These are phyloP conservation scores for Cantharis lateralis DNA, from an alignment of 2,888 invertebrate species.

Conservation along the genomic window DNA sequence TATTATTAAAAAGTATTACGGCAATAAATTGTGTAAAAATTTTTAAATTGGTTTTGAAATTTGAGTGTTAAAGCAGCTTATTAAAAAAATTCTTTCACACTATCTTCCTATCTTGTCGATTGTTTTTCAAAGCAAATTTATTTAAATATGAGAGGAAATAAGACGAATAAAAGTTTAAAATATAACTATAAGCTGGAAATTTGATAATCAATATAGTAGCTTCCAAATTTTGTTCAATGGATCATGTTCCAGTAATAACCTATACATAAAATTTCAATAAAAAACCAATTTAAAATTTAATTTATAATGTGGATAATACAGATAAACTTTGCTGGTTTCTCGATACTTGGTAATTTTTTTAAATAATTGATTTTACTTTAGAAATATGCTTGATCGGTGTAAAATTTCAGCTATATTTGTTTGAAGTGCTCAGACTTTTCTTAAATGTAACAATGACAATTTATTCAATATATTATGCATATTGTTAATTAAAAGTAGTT, in stretches of 20 bases:
- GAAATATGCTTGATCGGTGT: neutral
- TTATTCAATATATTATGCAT: neutral
- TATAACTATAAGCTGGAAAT: neutral
- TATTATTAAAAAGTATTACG: constrained; percentile 1
- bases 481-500: too few relatives aligned
- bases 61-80: neutral
- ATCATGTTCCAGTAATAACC: neutral
- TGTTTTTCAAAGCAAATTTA: neutral
- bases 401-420: neutral
- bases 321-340: neutral
- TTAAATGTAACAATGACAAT: neutral
- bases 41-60: neutral
- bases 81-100: neutral
- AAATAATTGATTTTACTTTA: neutral
- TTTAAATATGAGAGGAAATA: neutral
- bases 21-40: neutral
- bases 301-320: neutral
- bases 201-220: neutral
- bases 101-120: neutral
- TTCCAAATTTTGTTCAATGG: neutral
- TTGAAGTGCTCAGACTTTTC: neutral
- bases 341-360: neutral
- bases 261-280: neutral
- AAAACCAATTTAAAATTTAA: neutral
- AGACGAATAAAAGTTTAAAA: neutral